Conservation (phyloP, 1,140 invertebrate genomes). For the Polyergus mexicanus region DNA sequence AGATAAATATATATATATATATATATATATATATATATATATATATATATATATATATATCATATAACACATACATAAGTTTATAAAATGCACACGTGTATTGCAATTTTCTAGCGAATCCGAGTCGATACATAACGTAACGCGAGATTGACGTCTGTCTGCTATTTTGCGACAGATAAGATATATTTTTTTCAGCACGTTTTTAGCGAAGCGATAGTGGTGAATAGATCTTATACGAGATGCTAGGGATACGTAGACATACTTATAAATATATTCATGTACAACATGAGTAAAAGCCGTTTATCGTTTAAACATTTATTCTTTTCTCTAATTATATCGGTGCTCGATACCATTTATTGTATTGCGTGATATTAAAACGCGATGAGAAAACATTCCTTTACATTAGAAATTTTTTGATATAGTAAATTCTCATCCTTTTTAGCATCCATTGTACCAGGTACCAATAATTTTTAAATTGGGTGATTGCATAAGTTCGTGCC, state of each 20-base stretch:
- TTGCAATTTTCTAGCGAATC: conserved; percentile 28
- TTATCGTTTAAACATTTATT: conserved; percentile 19
- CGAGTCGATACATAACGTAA: conserved; percentile 25
- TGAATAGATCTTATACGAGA: conserved; percentile 21
- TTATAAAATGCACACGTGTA: conserved; percentile 57
- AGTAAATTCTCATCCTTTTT: background rate
- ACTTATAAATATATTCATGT: conserved; percentile 42
- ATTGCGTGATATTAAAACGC: background rate
- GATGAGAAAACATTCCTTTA: background rate
- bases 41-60: background rate
- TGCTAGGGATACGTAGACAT: background rate
- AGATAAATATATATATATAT: conserved; percentile 26
- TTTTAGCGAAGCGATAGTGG: conserved; percentile 2
- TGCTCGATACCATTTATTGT: background rate
- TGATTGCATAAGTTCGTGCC: too few species aligned
- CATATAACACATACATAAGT: background rate
- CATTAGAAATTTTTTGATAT: conserved; percentile 17
- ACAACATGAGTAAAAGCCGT: conserved; percentile 18
- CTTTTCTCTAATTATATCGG: conserved; percentile 20
- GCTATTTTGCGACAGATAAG: conserved; percentile 22
- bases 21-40: background rate
- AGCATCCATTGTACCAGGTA: background rate
- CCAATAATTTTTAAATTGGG: background rate
- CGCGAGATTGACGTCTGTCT: conserved; percentile 31
- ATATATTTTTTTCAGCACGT: background rate